Base-by-base conservation (phyloP, 2,888 invertebrate genomes). In the Capitulum mitella region DNA sequence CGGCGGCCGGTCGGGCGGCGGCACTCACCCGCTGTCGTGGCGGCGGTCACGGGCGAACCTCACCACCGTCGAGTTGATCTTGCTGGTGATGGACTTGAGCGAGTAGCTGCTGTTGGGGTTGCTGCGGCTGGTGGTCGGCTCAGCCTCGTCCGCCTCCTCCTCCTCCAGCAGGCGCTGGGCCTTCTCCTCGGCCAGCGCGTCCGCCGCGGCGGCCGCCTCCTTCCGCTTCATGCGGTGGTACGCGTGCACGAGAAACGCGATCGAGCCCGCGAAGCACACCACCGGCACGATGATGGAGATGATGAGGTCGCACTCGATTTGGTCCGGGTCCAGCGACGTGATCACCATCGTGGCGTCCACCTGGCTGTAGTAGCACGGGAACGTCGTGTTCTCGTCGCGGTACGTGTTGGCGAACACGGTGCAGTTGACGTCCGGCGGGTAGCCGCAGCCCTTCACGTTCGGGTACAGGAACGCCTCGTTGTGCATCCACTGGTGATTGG, bases 211-310 rank as follows among this genome's bases (percentile, higher is more conserved):
- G 3, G 46, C n/a, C 79, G 75, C 46, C 19, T 76, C 46, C 32
- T 46, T 46, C 22, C 76, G 76, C 78, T 70, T 79, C 82, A 82
- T 82, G 8, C 82, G 81, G 88, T 95, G 94, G 87, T 95, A 95
- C 84, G 95, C 95, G 88, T 94, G 90, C 83, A 94, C 93, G 87
- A 95, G 89, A 87, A 95, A 95, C 86, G 95, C 93, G 85, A 95
- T 92, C 84, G 95, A 95, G 85, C 94, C 91, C 85, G 95, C 92
- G 87, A 95, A 95, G 85, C 93, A 94, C 82, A 94, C 94, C 88
- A 95, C 94, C 81, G 95, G 95, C 86, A 95, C 94, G 82, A 94
- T 94, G 92, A 94, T 93, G 81, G 95, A 94, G 86, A 94, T 94
- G 82, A 94, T 92, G 85, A 95, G 87, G 86, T 95, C 94, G 58